Conservation (phyloP, 2,888 invertebrate species). For the Steinernema carpocapsae region DNA sequence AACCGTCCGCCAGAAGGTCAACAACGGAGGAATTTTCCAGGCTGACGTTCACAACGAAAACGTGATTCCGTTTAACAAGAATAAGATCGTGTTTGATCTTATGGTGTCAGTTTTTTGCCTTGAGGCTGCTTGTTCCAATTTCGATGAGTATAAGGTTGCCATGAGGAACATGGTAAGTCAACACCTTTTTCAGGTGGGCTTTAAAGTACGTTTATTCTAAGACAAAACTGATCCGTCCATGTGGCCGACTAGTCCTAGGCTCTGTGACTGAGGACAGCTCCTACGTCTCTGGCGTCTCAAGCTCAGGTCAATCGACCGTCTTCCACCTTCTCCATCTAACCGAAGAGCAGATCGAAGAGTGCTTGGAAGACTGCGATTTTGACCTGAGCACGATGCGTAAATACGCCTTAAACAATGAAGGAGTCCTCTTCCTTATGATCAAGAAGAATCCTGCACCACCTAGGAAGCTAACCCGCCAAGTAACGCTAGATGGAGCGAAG, state of each 20-base stretch:
- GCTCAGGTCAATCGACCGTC: constrained; percentile 45
- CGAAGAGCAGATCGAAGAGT: constrained; percentile 53
- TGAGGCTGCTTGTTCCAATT: constrained; percentile 60
- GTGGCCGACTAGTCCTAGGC: constrained; percentile 60
- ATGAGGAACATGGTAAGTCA: constrained; percentile 57
- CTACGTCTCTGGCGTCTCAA: constrained; percentile 57
- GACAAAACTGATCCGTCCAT: constrained; percentile 51
- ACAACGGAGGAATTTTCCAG: constrained; percentile 57
- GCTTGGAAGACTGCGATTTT: constrained; percentile 50
- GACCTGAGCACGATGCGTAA: constrained; percentile 45
- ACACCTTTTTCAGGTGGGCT: neutral
- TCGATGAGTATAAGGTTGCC: constrained; percentile 57
- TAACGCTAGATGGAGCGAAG: too few species aligned
- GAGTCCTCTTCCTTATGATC: constrained; percentile 63
- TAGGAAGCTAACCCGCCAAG: too few species aligned
- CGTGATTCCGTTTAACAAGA: constrained; percentile 34
- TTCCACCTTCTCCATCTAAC: constrained; percentile 59
- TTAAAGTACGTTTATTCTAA: neutral
- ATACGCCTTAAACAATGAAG: constrained; percentile 58
- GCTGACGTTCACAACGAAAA: constrained; percentile 56
- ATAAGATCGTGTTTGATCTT: constrained; percentile 49
- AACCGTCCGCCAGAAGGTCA: constrained; percentile 13
- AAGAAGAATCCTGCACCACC: constrained; percentile 42
- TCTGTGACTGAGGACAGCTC: constrained; percentile 61
- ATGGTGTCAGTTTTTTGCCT: constrained; percentile 63